phyloP scores from a whole-genome alignment of 2,888 invertebrate species.

The Hemaris fuciformis region DNA sequence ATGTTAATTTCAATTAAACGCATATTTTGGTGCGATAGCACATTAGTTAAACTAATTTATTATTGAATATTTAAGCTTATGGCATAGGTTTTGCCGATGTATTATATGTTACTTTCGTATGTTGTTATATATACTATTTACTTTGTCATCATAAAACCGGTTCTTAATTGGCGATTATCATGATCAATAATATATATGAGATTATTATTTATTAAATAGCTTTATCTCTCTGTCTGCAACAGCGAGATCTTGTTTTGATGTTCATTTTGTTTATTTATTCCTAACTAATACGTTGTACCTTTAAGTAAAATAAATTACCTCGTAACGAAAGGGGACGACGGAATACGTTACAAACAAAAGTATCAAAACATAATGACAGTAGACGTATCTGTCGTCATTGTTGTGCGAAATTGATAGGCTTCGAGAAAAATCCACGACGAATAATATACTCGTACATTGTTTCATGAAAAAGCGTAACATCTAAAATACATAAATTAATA shows the following conservation, averaged over 20 bases:
- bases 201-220: no score
- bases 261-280: background rate
- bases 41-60: background rate
- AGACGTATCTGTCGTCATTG: background rate
- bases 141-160: no score
- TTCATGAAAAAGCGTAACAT: constrained; percentile 16
- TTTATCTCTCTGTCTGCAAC: no score
- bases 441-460: constrained; percentile 16
- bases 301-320: background rate
- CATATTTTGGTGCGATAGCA: background rate
- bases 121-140: no score
- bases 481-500: constrained; percentile 40
- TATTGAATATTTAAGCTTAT: background rate
- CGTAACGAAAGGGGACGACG: background rate
- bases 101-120: no score
- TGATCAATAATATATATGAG: no score
- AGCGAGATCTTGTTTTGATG: background rate
- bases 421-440: constrained; percentile 13
- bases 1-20: background rate
- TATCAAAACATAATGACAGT: background rate
- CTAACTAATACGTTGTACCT: background rate
- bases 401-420: constrained; percentile 2
- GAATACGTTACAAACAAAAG: background rate
- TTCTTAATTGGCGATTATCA: no score
- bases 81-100: background rate